phyloP scores from a whole-genome alignment of 1,140 invertebrate genomes.

The Zaprionus ornatus region DNA sequence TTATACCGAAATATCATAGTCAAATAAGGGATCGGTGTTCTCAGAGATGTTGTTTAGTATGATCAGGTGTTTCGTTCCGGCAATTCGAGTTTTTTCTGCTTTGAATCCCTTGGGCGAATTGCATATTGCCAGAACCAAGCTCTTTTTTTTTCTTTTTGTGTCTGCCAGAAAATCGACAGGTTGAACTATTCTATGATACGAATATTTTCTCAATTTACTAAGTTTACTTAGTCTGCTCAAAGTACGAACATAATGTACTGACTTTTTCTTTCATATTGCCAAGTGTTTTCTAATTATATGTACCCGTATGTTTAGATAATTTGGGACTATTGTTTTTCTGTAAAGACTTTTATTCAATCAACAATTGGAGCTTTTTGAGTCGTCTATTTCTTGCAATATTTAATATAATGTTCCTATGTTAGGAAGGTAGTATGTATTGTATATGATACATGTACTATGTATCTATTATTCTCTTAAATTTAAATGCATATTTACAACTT shows the following conservation, averaged over 20 bases:
- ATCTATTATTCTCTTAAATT: too few relatives aligned
- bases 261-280: neutral
- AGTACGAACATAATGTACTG: neutral
- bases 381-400: too few relatives aligned
- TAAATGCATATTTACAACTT: too few relatives aligned
- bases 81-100: neutral
- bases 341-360: neutral
- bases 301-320: neutral
- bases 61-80: neutral
- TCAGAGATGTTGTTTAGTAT: neutral
- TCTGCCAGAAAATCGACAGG: too few relatives aligned
- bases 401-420: too few relatives aligned
- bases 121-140: neutral
- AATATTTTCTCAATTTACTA: neutral
- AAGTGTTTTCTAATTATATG: neutral
- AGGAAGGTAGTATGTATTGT: accelerated
- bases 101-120: neutral
- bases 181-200: neutral
- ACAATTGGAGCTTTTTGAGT: neutral
- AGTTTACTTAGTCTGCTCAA: neutral
- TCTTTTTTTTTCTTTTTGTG: too few relatives aligned
- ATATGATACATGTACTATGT: neutral
- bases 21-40: neutral
- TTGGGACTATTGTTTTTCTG: neutral
- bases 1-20: neutral